phyloP scores from a whole-genome alignment of 2,113 vertebrate species.

The Lophura nycthemera region DNA sequence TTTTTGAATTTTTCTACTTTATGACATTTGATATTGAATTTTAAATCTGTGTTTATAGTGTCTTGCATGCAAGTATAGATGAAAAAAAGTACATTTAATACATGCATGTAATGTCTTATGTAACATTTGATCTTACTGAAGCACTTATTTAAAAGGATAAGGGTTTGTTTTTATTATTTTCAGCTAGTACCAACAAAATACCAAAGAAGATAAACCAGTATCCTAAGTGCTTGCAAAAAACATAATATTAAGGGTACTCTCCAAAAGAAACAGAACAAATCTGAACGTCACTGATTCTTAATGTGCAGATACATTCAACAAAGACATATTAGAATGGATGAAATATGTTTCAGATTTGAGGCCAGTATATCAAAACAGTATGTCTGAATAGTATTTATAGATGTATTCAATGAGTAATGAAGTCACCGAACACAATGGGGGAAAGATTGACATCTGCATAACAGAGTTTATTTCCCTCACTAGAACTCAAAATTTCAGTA shows the following conservation, averaged over 20 bases:
- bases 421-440: neutral
- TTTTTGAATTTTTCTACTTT: neutral
- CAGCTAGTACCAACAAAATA: neutral
- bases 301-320: neutral
- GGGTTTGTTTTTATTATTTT: neutral
- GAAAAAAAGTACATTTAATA: neutral
- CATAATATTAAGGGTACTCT: neutral
- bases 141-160: neutral
- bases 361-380: neutral
- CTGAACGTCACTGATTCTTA: neutral
- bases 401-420: neutral
- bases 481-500: neutral
- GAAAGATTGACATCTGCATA: neutral
- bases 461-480: neutral
- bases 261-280: neutral
- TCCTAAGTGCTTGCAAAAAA: neutral
- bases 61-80: neutral
- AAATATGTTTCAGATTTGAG: neutral
- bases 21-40: neutral
- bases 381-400: neutral
- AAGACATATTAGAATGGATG: neutral
- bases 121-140: neutral
- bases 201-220: neutral
- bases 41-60: neutral
- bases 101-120: neutral